These are phyloP conservation scores for Osmoderma eremita DNA, from an alignment of 2,888 invertebrate genomes.

Conservation along the genomic window DNA sequence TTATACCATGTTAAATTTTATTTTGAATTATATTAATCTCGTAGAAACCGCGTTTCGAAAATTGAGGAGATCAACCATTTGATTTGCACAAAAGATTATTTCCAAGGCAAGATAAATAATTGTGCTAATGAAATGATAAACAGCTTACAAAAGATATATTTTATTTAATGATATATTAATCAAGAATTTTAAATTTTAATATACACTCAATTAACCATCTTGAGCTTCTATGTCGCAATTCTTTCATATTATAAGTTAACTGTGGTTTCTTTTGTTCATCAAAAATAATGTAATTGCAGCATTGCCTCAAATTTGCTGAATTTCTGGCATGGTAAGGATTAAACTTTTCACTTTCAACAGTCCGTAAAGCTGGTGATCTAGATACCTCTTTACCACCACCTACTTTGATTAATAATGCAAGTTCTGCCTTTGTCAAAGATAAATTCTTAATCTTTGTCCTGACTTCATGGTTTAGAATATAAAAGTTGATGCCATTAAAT, in stretches of 20 bases:
- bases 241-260: slow-evolving; percentile 53
- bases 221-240: slow-evolving; percentile 54
- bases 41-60: no score
- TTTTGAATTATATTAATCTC: no score
- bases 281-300: slow-evolving; percentile 56
- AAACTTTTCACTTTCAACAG: slow-evolving; percentile 40
- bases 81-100: no score
- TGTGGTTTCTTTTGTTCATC: slow-evolving; percentile 51
- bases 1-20: no score
- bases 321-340: slow-evolving; percentile 46
- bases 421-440: slow-evolving; percentile 50
- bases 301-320: slow-evolving; percentile 40
- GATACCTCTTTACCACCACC: slow-evolving; percentile 54
- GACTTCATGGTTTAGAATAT: slow-evolving; percentile 49
- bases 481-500: slow-evolving; percentile 57
- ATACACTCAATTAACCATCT: slow-evolving; percentile 57
- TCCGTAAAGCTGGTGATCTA: slow-evolving; percentile 53
- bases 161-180: slow-evolving; percentile 5
- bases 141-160: no score
- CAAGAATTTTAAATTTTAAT: slow-evolving; percentile 49
- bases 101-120: no score
- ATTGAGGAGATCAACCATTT: no score
- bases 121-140: no score
- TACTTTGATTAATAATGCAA: slow-evolving; percentile 50
- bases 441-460: slow-evolving; percentile 47